Conservation (phyloP, 2,797 vertebrate genomes). For the Typhlichthys subterraneus region DNA sequence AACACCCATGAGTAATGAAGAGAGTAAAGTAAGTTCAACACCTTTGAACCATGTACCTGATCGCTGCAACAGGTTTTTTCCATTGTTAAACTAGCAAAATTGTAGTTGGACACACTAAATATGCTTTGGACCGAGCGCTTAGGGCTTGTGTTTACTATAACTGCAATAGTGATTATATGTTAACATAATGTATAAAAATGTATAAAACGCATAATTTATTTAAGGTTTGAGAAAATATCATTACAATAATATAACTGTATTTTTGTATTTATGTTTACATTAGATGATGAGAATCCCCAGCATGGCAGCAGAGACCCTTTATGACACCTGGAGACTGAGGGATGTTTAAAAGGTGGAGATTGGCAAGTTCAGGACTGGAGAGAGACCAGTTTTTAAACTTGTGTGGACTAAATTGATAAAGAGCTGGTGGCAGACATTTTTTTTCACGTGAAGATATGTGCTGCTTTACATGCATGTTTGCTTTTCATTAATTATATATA, state of each 20-base stretch:
- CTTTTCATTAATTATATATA: not conserved
- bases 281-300: slow-evolving; percentile 70
- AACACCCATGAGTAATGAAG: too few relatives aligned
- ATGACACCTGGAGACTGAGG: slow-evolving; percentile 64
- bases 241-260: not conserved
- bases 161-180: slow-evolving; percentile 30
- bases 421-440: slow-evolving; percentile 5
- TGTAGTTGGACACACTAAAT: too few relatives aligned
- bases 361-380: slow-evolving; percentile 61
- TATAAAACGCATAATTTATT: too few relatives aligned
- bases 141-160: slow-evolving; percentile 27
- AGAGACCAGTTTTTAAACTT: slow-evolving; percentile 63
- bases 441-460: slow-evolving; percentile 13
- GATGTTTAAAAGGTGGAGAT: slow-evolving; percentile 25
- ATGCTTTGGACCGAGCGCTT: too few relatives aligned
- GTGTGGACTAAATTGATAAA: slow-evolving; percentile 25
- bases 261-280: slow-evolving; percentile 26
- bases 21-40: too few relatives aligned
- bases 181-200: slow-evolving; percentile 6
- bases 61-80: too few relatives aligned
- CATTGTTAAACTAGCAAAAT: too few relatives aligned
- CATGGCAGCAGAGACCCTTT: slow-evolving; percentile 67
- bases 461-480: too few relatives aligned
- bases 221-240: too few relatives aligned
- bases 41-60: too few relatives aligned